Base-by-base conservation (phyloP, 2,888 invertebrate species). In the Lasioglossum pauxillum region DNA sequence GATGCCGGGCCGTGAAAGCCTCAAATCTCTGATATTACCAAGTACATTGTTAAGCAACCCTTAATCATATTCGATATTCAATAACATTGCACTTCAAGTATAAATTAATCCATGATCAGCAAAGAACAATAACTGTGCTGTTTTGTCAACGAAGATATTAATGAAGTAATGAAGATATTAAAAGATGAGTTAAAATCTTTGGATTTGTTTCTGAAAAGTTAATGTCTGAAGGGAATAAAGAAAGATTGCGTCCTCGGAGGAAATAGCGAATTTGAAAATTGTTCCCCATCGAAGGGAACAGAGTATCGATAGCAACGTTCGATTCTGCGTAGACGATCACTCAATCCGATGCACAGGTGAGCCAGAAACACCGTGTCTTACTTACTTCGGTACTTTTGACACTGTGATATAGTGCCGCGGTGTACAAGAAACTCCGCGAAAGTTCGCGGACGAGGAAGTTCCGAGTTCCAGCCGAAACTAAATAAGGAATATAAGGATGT, bases 341-440 rank as follows among this genome's bases (percentile, higher is more conserved):
- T 75, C 16, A n/a, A 69, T 80, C 23, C 69, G 53, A 16, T 35
- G n/a, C 53, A 53, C 49, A 53, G 31, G 41, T 46, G 23, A 69
- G 69, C 10, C 35, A 38, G 35, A 19, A 16, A 35, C 31, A 5
- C 31, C 46, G 16, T 19, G 78, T n/a, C 16, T 44, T 46, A 72
- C 46, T 67, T 82, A 73, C 79, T 74, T 53, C 49, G 23, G 53
- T 74, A 57, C 53, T 53, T 69, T 49, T 64, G 80, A 79, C 80
- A 74, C 35, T 14, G 57, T 80, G 75, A 83, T 80, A 83, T 60
- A 80, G 53, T 46, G 57, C 71, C 53, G 57, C 27, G 38, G 53
- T 27, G 67, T 75, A 73, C 73, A 76, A 82, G 75, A 75, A 72
- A 82, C 38, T 75, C 64, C 27, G 41, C n/a, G 82, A 31, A 83